These are phyloP conservation scores for Thereva nobilitata DNA, from an alignment of 2,888 invertebrate species.

Conservation along the genomic window DNA sequence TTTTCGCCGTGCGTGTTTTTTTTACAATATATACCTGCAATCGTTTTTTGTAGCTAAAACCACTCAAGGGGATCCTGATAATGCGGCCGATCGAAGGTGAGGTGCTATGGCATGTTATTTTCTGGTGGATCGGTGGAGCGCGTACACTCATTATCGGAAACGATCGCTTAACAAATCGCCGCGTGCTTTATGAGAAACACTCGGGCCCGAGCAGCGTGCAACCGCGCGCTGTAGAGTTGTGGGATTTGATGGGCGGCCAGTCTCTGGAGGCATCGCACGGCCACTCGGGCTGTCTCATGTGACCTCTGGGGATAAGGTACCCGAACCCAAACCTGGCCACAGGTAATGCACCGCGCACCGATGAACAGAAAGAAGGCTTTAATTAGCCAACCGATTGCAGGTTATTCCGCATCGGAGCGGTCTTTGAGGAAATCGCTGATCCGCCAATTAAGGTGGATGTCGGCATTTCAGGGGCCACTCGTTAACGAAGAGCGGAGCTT, in stretches of 20 bases:
- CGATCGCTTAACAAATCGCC: slow-evolving; percentile 35
- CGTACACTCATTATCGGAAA: slow-evolving; percentile 35
- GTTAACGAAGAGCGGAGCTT: slow-evolving; percentile 10
- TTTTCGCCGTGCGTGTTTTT: slow-evolving; percentile 17
- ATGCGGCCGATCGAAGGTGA: slow-evolving; percentile 30
- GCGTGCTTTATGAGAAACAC: slow-evolving; percentile 34
- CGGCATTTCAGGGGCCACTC: slow-evolving; percentile 22
- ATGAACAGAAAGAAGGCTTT: slow-evolving; percentile 24
- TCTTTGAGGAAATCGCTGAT: slow-evolving; percentile 15
- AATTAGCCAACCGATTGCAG: slow-evolving; percentile 33
- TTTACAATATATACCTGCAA: slow-evolving; percentile 19
- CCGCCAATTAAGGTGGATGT: slow-evolving; percentile 26
- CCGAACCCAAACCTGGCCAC: slow-evolving; percentile 4
- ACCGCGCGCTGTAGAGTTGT: not conserved
- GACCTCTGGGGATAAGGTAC: slow-evolving; percentile 28
- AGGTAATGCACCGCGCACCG: slow-evolving; percentile 25
- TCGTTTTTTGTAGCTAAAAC: slow-evolving; percentile 28
- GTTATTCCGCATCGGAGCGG: slow-evolving; percentile 15
- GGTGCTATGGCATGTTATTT: slow-evolving; percentile 29
- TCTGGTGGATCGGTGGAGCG: slow-evolving; percentile 32
- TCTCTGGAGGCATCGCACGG: slow-evolving; percentile 9
- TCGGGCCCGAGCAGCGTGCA: slow-evolving; percentile 11
- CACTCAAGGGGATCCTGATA: slow-evolving; percentile 33
- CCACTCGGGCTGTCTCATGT: slow-evolving; percentile 23
- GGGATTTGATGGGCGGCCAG: slow-evolving; percentile 1